These are phyloP conservation scores for Copidosoma floridanum DNA, from an alignment of 1,140 invertebrate genomes.

Conservation along the genomic window DNA sequence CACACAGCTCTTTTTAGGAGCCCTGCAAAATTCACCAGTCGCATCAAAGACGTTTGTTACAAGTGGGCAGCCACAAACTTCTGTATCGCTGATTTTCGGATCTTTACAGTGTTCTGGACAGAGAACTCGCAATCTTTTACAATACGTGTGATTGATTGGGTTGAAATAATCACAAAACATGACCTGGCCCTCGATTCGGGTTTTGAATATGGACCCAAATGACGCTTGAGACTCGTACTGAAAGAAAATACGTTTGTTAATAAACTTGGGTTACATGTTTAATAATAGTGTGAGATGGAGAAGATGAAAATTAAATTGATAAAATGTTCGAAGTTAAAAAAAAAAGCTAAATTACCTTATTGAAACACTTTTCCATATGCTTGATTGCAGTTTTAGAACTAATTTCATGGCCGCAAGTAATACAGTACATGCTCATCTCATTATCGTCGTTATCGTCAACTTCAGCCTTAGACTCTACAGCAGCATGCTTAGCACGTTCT, in stretches of 20 bases:
- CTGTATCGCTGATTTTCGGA: constrained; percentile 78
- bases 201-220: constrained; percentile 92
- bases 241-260: constrained; percentile 34
- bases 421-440: constrained; percentile 90
- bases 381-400: constrained; percentile 83
- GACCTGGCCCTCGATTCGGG: constrained; percentile 88
- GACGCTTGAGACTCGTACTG: constrained; percentile 95
- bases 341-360: constrained; percentile 64
- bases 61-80: constrained; percentile 90
- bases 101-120: constrained; percentile 99
- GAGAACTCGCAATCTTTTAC: constrained; percentile 90
- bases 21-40: constrained; percentile 80
- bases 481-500: constrained; percentile 69
- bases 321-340: too few relatives aligned
- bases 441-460: constrained; percentile 73
- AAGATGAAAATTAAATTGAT: too few relatives aligned
- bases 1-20: constrained; percentile 87
- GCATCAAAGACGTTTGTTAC: constrained; percentile 78
- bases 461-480: constrained; percentile 64
- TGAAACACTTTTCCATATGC: constrained; percentile 94
- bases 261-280: too few relatives aligned
- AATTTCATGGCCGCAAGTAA: constrained; percentile 94
- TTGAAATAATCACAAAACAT: constrained; percentile 99
- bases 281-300: too few relatives aligned
- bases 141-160: constrained; percentile 86